A percentile compares a stretch with the other conserved stretches of the same genome.
phyloP scores from a whole-genome alignment of 1,140 invertebrate species.

The Nephila pilipes region DNA sequence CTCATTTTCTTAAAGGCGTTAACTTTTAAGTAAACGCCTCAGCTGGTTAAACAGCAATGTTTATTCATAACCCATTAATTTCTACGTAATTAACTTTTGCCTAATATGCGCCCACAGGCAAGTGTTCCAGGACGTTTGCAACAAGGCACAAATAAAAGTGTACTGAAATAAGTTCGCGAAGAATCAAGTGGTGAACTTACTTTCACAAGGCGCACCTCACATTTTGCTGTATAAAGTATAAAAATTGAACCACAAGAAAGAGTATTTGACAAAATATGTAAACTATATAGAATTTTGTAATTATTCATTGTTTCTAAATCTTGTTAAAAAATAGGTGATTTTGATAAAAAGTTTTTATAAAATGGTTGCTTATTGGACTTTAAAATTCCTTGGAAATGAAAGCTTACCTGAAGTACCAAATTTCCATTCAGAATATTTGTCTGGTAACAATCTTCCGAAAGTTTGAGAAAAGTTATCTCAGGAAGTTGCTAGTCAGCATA shows the following conservation, averaged over 20 bases:
- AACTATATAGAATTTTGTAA: background rate
- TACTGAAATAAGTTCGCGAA: constrained; percentile 1
- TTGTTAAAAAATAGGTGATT: background rate
- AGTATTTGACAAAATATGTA: background rate
- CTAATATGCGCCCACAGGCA: constrained; percentile 23
- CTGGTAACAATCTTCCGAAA: too few species aligned
- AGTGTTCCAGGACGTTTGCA: constrained; percentile 35
- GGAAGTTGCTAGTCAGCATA: too few species aligned
- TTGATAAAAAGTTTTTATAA: background rate
- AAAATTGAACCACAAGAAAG: background rate
- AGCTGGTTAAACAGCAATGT: constrained; percentile 61
- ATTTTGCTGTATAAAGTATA: background rate
- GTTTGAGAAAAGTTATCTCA: too few species aligned
- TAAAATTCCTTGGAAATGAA: background rate
- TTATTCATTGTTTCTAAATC: background rate
- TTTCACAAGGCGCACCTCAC: background rate
- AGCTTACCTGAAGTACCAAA: too few species aligned
- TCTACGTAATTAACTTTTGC: constrained; percentile 57
- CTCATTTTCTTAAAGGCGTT: constrained; percentile 37
- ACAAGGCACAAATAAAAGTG: background rate
- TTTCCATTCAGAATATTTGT: too few species aligned
- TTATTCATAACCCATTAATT: constrained; percentile 71
- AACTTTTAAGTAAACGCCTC: constrained; percentile 27
- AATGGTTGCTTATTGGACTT: background rate
- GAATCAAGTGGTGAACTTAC: constrained; percentile 10